Percentiles rank a stretch among this genome's conserved stretches.
These are phyloP conservation scores for Hermodice carunculata DNA, from an alignment of 2,888 invertebrate genomes.

Conservation along the genomic window DNA sequence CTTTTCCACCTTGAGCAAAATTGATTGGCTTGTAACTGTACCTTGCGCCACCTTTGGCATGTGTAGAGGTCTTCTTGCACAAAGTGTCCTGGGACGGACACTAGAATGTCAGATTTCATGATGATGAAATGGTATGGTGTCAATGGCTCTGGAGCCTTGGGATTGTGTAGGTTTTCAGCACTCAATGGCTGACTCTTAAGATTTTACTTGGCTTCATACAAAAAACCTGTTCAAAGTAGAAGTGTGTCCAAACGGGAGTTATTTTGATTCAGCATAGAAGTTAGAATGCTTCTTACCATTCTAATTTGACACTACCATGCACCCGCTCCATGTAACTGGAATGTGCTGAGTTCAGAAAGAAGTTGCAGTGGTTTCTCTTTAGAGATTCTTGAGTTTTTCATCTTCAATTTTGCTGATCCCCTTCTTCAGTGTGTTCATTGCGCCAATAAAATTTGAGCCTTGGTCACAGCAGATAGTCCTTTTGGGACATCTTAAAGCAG, in stretches of 20 bases:
- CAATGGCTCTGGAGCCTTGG: conserved; percentile 11
- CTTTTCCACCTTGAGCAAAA: conserved; percentile 30
- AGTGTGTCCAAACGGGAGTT: conserved; percentile 24
- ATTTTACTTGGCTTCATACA: conserved; percentile 26
- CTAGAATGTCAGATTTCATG: conserved; percentile 28
- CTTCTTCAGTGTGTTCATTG: conserved; percentile 26
- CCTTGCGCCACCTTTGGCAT: conserved; percentile 26
- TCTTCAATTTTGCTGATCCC: conserved; percentile 25
- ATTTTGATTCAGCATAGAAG: conserved; percentile 17
- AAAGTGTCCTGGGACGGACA: conserved; percentile 39
- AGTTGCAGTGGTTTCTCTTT: conserved; percentile 20
- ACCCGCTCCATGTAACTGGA: conserved; percentile 45
- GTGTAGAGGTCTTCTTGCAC: conserved; percentile 23
- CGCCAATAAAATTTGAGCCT: conserved; percentile 38
- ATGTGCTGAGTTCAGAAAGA: conserved; percentile 36
- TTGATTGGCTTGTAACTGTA: conserved; percentile 25
- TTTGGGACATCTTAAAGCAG: conserved; percentile 7
- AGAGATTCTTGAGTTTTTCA: conserved; percentile 20
- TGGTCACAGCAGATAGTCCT: conserved; percentile 1
- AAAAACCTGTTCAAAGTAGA: conserved; percentile 26
- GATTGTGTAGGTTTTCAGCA: conserved; percentile 9
- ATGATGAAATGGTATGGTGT: conserved; percentile 30
- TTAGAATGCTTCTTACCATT: conserved; percentile 34
- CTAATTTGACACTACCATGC: conserved; percentile 47
- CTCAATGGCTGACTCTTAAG: conserved; percentile 29